These are phyloP conservation scores for Ochlodes sylvanus DNA, from an alignment of 2,888 invertebrate species.

Conservation along the genomic window DNA sequence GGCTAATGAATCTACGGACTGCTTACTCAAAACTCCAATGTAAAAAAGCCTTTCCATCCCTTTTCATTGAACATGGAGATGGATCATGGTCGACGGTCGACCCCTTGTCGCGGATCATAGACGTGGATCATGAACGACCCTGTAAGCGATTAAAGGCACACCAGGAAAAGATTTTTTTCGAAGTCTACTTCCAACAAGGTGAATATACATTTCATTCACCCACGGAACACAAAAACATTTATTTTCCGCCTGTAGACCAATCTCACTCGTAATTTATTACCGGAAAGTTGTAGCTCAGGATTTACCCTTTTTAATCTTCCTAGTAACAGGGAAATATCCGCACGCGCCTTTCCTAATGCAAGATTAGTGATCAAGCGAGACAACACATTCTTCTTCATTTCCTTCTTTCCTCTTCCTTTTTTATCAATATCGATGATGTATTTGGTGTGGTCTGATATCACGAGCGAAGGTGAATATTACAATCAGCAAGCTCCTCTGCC, in stretches of 20 bases:
- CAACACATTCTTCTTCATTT: too few relatives aligned
- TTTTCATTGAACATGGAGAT: background rate
- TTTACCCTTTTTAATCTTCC: background rate
- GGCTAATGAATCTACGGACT: background rate
- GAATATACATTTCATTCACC: conserved; percentile 2
- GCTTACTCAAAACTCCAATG: background rate
- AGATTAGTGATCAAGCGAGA: too few relatives aligned
- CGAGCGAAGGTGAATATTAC: too few relatives aligned
- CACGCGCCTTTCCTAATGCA: too few relatives aligned
- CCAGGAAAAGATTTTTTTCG: conserved; percentile 2
- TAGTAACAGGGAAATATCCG: too few relatives aligned
- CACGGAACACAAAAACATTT: background rate
- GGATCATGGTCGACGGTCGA: background rate
- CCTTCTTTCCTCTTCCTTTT: too few relatives aligned
- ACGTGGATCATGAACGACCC: background rate
- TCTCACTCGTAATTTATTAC: conserved; percentile 4
- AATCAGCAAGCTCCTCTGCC: too few relatives aligned
- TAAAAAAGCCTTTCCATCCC: background rate
- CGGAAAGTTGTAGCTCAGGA: background rate
- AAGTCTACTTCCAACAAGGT: background rate
- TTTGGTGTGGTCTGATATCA: too few relatives aligned
- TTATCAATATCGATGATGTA: too few relatives aligned
- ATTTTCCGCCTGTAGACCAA: conserved; percentile 1
- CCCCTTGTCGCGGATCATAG: background rate
- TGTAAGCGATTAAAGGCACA: background rate